Conservation (phyloP, 1,140 invertebrate species). For the Zaprionus vittiger region DNA sequence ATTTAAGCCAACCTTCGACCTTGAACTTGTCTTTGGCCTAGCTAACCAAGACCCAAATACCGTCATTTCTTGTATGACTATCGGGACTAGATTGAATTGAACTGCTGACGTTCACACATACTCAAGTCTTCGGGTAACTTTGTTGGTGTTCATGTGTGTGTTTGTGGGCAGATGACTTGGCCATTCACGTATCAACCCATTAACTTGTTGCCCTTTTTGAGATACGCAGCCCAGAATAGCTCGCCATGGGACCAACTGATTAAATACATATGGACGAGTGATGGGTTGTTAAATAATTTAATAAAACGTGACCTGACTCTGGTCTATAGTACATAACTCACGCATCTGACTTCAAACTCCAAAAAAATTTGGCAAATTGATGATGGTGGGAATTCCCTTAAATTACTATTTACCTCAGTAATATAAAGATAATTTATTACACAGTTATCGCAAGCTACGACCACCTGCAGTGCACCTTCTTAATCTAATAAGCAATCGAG, state of each 20-base stretch:
- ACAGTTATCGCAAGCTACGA: neutral
- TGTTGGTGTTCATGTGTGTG: neutral
- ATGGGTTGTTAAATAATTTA: conserved; percentile 1
- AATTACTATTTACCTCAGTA: neutral
- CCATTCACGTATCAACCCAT: neutral
- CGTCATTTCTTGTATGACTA: conserved; percentile 1
- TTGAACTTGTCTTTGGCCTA: neutral
- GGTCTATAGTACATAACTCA: neutral
- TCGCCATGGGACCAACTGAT: neutral
- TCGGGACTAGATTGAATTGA: conserved; percentile 5
- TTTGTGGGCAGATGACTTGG: neutral
- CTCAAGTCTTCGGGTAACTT: neutral
- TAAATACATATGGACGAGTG: neutral
- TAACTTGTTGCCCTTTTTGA: conserved; percentile 3
- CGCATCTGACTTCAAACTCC: neutral
- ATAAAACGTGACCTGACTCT: neutral
- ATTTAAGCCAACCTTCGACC: neutral
- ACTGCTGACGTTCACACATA: conserved; percentile 5
- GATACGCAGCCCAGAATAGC: neutral
- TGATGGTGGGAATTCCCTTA: neutral
- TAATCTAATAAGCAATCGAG: neutral
- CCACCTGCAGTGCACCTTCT: too few species aligned
- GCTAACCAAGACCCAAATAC: neutral
- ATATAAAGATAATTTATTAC: neutral
- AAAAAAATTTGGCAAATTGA: neutral